Evolutionary conservation across 2,797 vertebrate genomes (phyloP).

Genomic region (Falco columbarius): DNA sequence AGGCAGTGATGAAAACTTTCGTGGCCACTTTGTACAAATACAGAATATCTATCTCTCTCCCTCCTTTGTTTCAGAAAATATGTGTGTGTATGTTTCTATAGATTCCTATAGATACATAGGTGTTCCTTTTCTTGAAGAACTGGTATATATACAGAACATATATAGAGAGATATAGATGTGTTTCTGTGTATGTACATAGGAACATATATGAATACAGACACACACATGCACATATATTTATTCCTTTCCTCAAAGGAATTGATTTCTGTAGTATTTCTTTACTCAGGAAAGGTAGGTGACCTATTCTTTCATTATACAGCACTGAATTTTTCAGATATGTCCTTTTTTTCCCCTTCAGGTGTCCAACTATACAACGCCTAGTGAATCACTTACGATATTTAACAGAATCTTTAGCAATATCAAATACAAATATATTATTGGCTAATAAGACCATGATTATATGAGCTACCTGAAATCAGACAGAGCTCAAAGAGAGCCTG

Average conservation of each 20-base stretch:
- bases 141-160: not conserved
- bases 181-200: not conserved
- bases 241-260: not conserved
- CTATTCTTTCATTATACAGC: not conserved
- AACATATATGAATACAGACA: not conserved
- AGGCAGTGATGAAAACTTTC: not conserved
- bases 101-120: not conserved
- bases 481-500: not conserved
- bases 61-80: not conserved
- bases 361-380: not conserved
- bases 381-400: not conserved
- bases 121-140: not conserved
- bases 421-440: not conserved
- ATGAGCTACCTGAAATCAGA: constrained; percentile 4
- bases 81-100: not conserved
- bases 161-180: no score
- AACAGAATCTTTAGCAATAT: not conserved
- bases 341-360: not conserved
- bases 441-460: not conserved
- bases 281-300: not conserved
- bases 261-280: not conserved
- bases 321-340: not conserved
- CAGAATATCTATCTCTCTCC: not conserved
- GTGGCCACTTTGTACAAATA: not conserved
- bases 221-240: not conserved